Percentiles rank a stretch among this genome's conserved stretches.
phyloP scores from a whole-genome alignment of 1,140 invertebrate genomes.

The Drosophila bipectinata region DNA sequence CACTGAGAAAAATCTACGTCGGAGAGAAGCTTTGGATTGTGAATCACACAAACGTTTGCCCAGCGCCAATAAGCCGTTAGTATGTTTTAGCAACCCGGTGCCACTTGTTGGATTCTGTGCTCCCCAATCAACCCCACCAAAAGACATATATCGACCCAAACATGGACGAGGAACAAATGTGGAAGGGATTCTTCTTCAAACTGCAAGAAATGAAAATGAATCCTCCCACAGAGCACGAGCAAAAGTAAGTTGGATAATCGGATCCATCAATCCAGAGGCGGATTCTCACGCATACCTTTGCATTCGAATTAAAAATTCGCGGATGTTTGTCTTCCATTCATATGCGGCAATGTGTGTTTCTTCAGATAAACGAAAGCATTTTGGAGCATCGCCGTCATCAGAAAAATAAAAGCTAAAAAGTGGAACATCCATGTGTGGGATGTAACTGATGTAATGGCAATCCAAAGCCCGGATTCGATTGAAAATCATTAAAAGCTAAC shows the following conservation, averaged over 20 bases:
- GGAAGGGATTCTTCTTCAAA: slow-evolving; percentile 88
- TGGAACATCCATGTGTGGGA: slow-evolving; percentile 22
- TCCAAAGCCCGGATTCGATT: slow-evolving; percentile 26
- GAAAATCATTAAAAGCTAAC: slow-evolving; percentile 1
- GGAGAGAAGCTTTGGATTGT: slow-evolving; percentile 35
- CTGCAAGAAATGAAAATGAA: slow-evolving; percentile 86
- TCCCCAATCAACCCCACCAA: slow-evolving; percentile 1
- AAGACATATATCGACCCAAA: slow-evolving; percentile 3
- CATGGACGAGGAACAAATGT: slow-evolving; percentile 88
- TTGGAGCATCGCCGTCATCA: slow-evolving; percentile 23
- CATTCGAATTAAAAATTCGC: slow-evolving; percentile 8
- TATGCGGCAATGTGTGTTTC: slow-evolving; percentile 21
- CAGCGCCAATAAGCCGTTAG: slow-evolving; percentile 37
- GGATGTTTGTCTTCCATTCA: slow-evolving; percentile 8
- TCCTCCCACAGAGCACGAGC: slow-evolving; percentile 86
- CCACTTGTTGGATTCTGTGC: slow-evolving; percentile 43
- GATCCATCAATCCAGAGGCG: slow-evolving; percentile 2
- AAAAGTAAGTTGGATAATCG: slow-evolving; percentile 85
- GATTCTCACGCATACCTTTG: slow-evolving; percentile 8
- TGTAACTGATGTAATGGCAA: slow-evolving; percentile 31
- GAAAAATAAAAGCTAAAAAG: slow-evolving; percentile 27
- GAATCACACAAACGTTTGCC: slow-evolving; percentile 36
- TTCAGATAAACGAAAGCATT: slow-evolving; percentile 23
- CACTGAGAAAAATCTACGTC: slow-evolving; percentile 43
- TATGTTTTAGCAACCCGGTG: slow-evolving; percentile 36